Percentiles rank a stretch among this genome's conserved stretches.
These are phyloP conservation scores for Leuciscus idus DNA, from an alignment of 2,113 vertebrate genomes.

Conservation along the genomic window DNA sequence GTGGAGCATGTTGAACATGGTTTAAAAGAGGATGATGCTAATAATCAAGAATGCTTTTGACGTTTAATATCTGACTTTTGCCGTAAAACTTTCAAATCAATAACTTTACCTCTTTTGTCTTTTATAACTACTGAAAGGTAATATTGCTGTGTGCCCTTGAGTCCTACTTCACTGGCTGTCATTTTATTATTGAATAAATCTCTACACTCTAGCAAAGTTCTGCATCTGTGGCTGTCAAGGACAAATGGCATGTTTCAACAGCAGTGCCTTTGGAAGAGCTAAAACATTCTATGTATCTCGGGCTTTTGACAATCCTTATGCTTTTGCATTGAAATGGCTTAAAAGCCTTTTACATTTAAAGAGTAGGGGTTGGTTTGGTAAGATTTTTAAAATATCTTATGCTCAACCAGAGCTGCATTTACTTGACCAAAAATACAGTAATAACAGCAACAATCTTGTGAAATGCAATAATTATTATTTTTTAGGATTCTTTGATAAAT, in stretches of 20 bases:
- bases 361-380: neutral
- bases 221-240: constrained; percentile 13
- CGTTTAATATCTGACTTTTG: neutral
- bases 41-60: neutral
- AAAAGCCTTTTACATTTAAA: neutral
- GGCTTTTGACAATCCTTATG: neutral
- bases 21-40: neutral
- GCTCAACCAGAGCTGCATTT: too few relatives aligned
- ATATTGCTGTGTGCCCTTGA: constrained; percentile 33
- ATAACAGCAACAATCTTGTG: too few relatives aligned
- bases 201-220: neutral
- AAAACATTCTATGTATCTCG: neutral
- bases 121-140: neutral
- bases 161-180: neutral
- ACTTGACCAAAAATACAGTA: too few relatives aligned
- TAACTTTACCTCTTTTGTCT: neutral
- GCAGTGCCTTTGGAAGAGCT: neutral
- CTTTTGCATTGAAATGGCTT: neutral
- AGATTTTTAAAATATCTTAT: too few relatives aligned
- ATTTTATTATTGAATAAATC: constrained; percentile 23
- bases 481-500: too few relatives aligned
- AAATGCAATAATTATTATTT: too few relatives aligned
- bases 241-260: constrained; percentile 30
- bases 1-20: neutral
- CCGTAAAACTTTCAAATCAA: neutral